A percentile compares a stretch with the other conserved stretches of the same genome.
Evolutionary conservation across 2,797 vertebrate species (phyloP).

Genomic region (Smutsia gigantea): DNA sequence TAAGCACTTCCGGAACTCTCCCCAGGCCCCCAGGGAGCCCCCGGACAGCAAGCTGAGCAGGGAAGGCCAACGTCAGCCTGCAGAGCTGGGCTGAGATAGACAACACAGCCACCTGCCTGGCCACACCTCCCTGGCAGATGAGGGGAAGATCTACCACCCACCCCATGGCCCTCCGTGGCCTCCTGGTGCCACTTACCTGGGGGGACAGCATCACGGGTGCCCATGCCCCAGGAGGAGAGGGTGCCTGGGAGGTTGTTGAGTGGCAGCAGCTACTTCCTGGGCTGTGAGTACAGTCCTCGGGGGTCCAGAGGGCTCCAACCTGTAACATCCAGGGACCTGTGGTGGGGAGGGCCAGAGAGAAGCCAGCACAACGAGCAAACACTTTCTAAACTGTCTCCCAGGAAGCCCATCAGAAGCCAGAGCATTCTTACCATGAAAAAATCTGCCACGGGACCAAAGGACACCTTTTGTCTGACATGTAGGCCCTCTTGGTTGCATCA

Average conservation of each 20-base stretch:
- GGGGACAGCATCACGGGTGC: constrained; percentile 56
- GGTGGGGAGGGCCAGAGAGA: not conserved
- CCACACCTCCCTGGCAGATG: not conserved
- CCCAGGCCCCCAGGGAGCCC: not conserved
- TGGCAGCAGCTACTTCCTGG: not conserved
- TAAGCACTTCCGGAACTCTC: not conserved
- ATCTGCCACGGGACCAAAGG: not conserved
- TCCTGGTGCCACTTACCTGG: constrained; percentile 69
- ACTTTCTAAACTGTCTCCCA: not conserved
- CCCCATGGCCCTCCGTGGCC: too few relatives aligned
- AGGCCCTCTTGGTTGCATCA: not conserved
- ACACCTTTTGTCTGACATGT: not conserved
- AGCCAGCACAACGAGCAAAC: not conserved
- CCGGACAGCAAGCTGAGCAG: not conserved
- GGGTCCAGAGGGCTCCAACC: not conserved
- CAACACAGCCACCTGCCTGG: rapidly evolving
- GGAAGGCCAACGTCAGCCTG: rapidly evolving
- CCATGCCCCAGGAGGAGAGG: constrained; percentile 21
- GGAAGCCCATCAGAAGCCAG: not conserved
- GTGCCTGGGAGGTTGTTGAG: not conserved
- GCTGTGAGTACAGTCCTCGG: not conserved
- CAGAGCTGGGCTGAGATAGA: rapidly evolving
- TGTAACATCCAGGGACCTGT: constrained; percentile 49
- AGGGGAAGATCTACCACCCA: not conserved
- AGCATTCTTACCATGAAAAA: not conserved